Conservation (phyloP, 2,113 vertebrate species). For the Nestor notabilis region DNA sequence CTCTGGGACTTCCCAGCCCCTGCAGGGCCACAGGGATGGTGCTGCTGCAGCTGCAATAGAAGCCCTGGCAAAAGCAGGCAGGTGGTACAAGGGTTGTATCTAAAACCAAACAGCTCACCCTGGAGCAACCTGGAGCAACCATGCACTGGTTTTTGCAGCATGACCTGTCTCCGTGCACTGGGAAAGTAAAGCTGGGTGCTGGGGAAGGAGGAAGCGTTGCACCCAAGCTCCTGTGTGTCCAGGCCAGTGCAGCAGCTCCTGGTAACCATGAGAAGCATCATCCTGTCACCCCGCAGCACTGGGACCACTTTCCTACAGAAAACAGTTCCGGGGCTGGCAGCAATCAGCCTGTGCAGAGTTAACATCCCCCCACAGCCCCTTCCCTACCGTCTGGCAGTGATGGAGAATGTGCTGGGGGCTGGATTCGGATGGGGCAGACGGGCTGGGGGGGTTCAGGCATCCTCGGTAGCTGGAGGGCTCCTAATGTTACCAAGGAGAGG, state of each 20-base stretch:
- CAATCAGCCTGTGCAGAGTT: neutral
- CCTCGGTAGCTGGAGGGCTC: neutral
- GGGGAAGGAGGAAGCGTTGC: accelerated
- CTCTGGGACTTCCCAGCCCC: neutral
- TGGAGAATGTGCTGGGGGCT: neutral
- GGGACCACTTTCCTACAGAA: neutral
- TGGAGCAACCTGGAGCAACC: accelerated
- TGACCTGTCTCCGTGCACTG: accelerated
- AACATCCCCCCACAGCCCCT: neutral
- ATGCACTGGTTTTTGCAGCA: accelerated
- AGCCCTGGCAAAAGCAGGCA: neutral
- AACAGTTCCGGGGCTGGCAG: neutral
- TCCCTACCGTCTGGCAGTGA: neutral
- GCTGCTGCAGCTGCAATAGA: neutral
- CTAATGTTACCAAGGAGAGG: neutral
- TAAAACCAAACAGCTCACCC: neutral
- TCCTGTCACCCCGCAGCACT: accelerated
- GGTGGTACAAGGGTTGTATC: neutral
- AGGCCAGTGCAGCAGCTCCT: neutral
- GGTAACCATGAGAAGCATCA: neutral
- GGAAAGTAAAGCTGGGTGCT: neutral
- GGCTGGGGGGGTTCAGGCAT: neutral
- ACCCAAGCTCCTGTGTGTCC: accelerated
- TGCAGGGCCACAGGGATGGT: neutral
- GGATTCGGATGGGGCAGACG: neutral